Conservation (phyloP, 2,888 invertebrate species). For the Ophion costatus region DNA sequence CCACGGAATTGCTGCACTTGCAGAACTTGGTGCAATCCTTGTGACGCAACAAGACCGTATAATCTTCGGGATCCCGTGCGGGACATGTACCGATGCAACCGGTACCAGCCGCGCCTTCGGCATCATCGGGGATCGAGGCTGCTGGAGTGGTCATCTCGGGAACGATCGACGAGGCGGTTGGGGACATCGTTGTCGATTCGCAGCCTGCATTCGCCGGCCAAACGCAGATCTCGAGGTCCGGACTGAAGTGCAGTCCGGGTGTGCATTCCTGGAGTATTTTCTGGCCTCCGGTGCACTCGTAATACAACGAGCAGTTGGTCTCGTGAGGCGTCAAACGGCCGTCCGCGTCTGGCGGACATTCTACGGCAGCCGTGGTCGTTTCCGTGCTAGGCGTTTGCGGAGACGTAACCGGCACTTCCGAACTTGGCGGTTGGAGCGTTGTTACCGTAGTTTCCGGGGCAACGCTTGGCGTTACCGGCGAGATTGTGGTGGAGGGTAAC, state of each 20-base stretch:
- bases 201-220: slow-evolving; percentile 59
- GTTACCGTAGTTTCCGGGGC: background rate
- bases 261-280: slow-evolving; percentile 66
- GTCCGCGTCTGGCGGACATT: slow-evolving; percentile 48
- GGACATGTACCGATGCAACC: slow-evolving; percentile 71
- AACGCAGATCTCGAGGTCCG: slow-evolving; percentile 59
- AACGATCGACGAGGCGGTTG: slow-evolving; percentile 12
- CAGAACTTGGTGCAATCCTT: slow-evolving; percentile 73
- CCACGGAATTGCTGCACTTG: slow-evolving; percentile 65
- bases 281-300: slow-evolving; percentile 66
- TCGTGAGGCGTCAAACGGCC: slow-evolving; percentile 62
- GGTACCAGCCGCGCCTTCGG: background rate
- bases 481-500: background rate
- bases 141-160: background rate
- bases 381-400: background rate
- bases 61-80: slow-evolving; percentile 9
- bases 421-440: background rate
- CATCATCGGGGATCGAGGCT: background rate
- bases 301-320: slow-evolving; percentile 69
- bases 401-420: background rate
- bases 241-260: slow-evolving; percentile 65
- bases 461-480: background rate
- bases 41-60: slow-evolving; percentile 65
- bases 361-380: slow-evolving; percentile 12
- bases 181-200: slow-evolving; percentile 5